phyloP scores from a whole-genome alignment of 2,888 invertebrate species.

The Andrena camellia region DNA sequence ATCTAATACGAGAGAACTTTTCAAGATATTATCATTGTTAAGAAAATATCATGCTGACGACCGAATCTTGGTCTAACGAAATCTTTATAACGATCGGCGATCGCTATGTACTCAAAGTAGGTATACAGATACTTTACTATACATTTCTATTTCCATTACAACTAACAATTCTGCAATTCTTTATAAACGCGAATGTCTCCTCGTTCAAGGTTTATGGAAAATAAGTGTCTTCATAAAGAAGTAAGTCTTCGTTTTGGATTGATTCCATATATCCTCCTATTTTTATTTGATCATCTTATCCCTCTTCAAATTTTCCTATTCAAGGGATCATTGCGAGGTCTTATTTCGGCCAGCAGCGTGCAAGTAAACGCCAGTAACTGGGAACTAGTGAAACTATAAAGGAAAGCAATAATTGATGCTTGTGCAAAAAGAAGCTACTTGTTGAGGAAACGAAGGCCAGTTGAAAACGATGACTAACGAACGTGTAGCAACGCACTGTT shows the following conservation, averaged over 20 bases:
- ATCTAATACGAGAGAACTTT: neutral
- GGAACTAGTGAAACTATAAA: too few species aligned
- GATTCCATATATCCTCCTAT: neutral
- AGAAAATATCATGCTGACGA: neutral
- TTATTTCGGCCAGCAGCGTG: too few species aligned
- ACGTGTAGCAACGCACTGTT: neutral
- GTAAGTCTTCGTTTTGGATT: neutral
- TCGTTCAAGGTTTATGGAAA: too few species aligned
- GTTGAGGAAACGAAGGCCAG: neutral
- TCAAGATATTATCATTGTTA: slow-evolving; percentile 16
- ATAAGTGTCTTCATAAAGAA: neutral
- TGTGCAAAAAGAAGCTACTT: neutral
- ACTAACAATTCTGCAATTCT: too few species aligned
- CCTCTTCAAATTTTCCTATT: too few species aligned
- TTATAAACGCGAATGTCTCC: too few species aligned
- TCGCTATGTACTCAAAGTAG: too few species aligned
- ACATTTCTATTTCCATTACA: too few species aligned
- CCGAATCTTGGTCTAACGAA: neutral
- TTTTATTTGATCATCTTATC: neutral
- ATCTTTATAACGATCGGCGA: neutral
- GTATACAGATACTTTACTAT: too few species aligned
- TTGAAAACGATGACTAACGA: neutral
- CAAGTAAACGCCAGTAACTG: too few species aligned
- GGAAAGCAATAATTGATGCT: neutral
- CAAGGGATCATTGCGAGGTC: too few species aligned